A percentile compares a stretch with the other conserved stretches of the same genome.
These are phyloP conservation scores for Muscina levida DNA, from an alignment of 2,888 invertebrate genomes.

Conservation along the genomic window DNA sequence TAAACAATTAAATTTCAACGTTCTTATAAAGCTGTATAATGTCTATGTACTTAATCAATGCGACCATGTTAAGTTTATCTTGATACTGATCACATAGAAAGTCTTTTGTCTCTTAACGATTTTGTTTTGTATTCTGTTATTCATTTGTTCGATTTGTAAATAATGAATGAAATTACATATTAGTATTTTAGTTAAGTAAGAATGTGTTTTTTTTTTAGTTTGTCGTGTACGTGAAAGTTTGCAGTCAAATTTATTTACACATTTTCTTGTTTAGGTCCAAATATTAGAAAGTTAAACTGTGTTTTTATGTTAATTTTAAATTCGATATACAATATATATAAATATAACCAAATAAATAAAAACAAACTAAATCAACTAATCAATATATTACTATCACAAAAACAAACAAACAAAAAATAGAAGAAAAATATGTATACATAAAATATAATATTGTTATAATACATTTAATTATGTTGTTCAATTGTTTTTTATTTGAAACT, in stretches of 20 bases:
- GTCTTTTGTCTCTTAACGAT: background rate
- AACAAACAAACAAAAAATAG: too few species aligned
- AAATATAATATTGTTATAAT: constrained; percentile 63
- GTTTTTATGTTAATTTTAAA: constrained; percentile 26
- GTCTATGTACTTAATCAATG: constrained; percentile 12
- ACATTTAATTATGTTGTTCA: constrained; percentile 27
- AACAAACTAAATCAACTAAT: constrained; percentile 25
- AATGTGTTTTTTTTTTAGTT: background rate
- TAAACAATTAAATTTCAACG: background rate
- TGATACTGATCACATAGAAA: background rate
- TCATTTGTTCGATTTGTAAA: constrained; percentile 53
- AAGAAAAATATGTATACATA: constrained; percentile 52
- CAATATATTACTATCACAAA: constrained; percentile 18
- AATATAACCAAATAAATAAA: constrained; percentile 11
- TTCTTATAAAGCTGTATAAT: background rate
- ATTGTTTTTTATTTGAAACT: background rate
- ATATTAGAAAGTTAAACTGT: constrained; percentile 1
- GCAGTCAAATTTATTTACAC: constrained; percentile 45
- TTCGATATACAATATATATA: background rate
- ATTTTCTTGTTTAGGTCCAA: constrained; percentile 33
- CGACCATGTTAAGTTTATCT: background rate
- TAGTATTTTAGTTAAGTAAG: background rate
- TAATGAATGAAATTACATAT: constrained; percentile 45
- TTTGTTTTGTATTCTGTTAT: constrained; percentile 36
- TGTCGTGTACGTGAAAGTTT: constrained; percentile 4